Evolutionary conservation across 2,797 vertebrate genomes (phyloP).

Genomic region (Champsocephalus gunnari): DNA sequence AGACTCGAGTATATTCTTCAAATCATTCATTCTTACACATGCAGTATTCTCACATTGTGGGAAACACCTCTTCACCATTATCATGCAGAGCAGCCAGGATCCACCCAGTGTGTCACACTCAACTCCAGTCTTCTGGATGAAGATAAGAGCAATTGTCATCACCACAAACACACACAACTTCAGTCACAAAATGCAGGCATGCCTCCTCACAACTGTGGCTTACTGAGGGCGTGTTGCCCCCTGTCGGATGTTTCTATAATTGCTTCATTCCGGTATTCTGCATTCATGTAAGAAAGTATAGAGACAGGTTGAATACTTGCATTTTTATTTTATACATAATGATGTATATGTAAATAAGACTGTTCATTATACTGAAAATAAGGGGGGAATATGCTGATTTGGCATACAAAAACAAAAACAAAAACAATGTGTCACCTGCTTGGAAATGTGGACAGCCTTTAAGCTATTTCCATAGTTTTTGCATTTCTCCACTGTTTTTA

Average conservation of each 20-base stretch:
- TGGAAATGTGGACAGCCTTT: neutral
- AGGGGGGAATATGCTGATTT: neutral
- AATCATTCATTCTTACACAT: neutral
- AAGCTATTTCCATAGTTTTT: neutral
- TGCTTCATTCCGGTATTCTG: neutral
- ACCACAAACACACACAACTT: neutral
- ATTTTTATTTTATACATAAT: no score
- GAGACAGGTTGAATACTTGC: neutral
- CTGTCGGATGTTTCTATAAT: slow-evolving; percentile 12
- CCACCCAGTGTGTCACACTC: slow-evolving; percentile 59
- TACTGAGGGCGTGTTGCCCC: slow-evolving; percentile 7
- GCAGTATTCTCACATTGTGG: slow-evolving; percentile 9
- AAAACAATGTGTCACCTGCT: neutral
- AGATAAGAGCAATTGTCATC: slow-evolving; percentile 73
- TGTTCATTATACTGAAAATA: neutral
- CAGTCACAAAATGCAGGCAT: neutral
- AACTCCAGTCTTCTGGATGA: slow-evolving; percentile 30
- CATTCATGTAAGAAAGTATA: neutral
- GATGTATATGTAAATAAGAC: no score
- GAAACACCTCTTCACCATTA: slow-evolving; percentile 52
- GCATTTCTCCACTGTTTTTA: neutral
- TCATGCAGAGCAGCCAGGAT: slow-evolving; percentile 62
- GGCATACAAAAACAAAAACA: neutral
- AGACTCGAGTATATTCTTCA: neutral
- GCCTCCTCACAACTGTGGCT: neutral